Conservation (phyloP, 2,797 vertebrate species). For the Tinamus major region DNA sequence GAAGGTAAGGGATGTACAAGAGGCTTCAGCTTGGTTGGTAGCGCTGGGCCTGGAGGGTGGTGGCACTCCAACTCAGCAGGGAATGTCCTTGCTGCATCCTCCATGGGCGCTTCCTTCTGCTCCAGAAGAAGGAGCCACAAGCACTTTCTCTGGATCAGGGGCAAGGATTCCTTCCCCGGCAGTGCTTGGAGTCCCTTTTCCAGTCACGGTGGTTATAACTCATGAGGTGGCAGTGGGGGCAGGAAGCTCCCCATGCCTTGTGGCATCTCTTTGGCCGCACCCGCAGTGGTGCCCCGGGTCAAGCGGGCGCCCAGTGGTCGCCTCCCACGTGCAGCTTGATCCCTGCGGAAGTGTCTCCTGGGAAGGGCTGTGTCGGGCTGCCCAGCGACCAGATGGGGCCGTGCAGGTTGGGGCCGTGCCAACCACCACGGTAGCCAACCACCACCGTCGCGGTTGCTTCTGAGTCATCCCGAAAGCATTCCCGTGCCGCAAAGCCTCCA, state of each 20-base stretch:
- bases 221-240: background rate
- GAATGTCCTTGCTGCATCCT: background rate
- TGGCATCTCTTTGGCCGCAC: background rate
- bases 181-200: background rate
- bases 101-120: background rate
- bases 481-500: background rate
- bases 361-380: background rate
- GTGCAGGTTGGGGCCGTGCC: background rate
- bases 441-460: background rate
- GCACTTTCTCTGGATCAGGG: background rate
- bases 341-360: fast-evolving
- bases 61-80: background rate
- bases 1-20: background rate
- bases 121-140: background rate
- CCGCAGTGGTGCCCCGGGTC: background rate
- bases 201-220: background rate
- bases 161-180: background rate
- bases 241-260: background rate
- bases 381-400: background rate
- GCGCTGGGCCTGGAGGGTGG: background rate
- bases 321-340: fast-evolving
- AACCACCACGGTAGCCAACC: too few species aligned
- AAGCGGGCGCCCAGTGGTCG: background rate
- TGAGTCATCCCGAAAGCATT: constrained; percentile 21
- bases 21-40: background rate